phyloP scores from a whole-genome alignment of 2,113 vertebrate genomes.

The zebrafish (Danio rerio) region GRCz12tu NC_133193.1:12240501-12241000 shows the following conservation, averaged over 20 bases:
- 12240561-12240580: slow-evolving; percentile 82
- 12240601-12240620: slow-evolving; percentile 68
- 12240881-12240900: not conserved
- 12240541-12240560: slow-evolving; percentile 82
- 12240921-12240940: too few relatives aligned
- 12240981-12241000: slow-evolving; percentile 57
- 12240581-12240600: slow-evolving; percentile 83
- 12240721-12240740: slow-evolving; percentile 75
- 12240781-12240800: not conserved
- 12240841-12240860: not conserved
- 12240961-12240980: slow-evolving; percentile 75
- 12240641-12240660: slow-evolving; percentile 66
- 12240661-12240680: slow-evolving; percentile 64
- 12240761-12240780: not conserved
- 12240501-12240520: slow-evolving; percentile 52
- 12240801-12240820: not conserved
- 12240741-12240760: slow-evolving; percentile 64
- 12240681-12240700: slow-evolving; percentile 74
- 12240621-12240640: slow-evolving; percentile 7
- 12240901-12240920: not conserved
- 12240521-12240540: slow-evolving; percentile 76
- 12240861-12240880: not conserved
- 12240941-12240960: slow-evolving; percentile 1
- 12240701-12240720: slow-evolving; percentile 54
- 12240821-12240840: not conserved